These are phyloP conservation scores for Clitarchus hookeri DNA, from an alignment of 2,888 invertebrate species.

Conservation along the genomic window DNA sequence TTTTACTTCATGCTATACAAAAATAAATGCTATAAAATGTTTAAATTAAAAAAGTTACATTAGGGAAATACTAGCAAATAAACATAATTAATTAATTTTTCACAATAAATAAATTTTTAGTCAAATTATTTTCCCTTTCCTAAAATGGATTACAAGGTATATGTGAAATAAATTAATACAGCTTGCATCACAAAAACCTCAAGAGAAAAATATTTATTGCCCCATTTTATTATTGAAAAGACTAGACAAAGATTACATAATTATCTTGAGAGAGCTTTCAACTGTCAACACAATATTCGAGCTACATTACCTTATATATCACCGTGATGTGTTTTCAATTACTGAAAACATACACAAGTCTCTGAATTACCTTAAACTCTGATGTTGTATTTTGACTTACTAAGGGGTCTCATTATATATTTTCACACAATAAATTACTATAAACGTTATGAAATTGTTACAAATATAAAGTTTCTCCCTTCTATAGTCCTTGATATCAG, in stretches of 20 bases:
- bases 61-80: neutral
- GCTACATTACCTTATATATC: neutral
- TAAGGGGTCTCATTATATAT: too few relatives aligned
- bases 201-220: neutral
- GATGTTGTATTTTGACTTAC: too few relatives aligned
- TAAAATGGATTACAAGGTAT: neutral
- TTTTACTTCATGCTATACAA: neutral
- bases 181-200: neutral
- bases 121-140: constrained; percentile 10
- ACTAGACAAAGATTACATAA: neutral
- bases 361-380: too few relatives aligned
- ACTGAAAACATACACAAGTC: neutral
- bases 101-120: too few relatives aligned
- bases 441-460: too few relatives aligned
- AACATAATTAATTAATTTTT: neutral
- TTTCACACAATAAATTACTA: too few relatives aligned
- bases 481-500: too few relatives aligned
- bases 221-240: neutral
- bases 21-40: neutral
- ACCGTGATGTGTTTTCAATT: neutral
- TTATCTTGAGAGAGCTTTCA: neutral
- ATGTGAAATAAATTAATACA: neutral
- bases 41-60: neutral
- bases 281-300: neutral
- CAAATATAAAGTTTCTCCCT: too few relatives aligned